Evolutionary conservation across 2,797 vertebrate species (phyloP).

Genomic region (Threskiornis aethiopicus): DNA sequence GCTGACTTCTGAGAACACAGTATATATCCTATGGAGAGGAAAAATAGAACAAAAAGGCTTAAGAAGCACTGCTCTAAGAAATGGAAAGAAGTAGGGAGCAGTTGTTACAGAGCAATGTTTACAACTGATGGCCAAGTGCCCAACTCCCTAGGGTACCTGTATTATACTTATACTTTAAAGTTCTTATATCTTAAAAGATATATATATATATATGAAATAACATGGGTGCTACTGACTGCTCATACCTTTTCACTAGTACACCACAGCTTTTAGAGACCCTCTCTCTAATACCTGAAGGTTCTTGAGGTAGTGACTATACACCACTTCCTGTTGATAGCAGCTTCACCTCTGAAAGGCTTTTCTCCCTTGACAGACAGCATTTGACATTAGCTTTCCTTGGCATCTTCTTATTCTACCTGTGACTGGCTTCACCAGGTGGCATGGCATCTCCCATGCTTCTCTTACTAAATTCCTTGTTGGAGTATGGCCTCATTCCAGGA

Average conservation of each 20-base stretch:
- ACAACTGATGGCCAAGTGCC: background rate
- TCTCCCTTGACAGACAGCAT: background rate
- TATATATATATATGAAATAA: fast-evolving
- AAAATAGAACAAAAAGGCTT: background rate
- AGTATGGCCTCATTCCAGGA: background rate
- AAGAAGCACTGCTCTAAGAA: background rate
- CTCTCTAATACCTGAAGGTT: background rate
- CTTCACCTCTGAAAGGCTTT: background rate
- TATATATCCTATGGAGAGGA: background rate
- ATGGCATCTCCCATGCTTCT: background rate
- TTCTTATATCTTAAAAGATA: too few relatives aligned
- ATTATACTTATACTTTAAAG: background rate
- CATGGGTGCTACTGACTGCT: fast-evolving
- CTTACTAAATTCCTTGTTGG: background rate
- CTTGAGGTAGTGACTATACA: background rate
- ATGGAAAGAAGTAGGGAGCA: background rate
- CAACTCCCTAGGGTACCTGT: background rate
- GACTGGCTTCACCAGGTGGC: background rate
- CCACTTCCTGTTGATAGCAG: background rate
- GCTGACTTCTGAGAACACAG: background rate
- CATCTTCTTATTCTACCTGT: background rate
- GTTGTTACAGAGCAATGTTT: background rate
- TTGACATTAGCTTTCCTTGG: background rate
- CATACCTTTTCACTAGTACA: background rate
- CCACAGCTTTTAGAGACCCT: background rate